phyloP scores from a whole-genome alignment of 2,113 vertebrate genomes.

The Neofelis nebulosa region DNA sequence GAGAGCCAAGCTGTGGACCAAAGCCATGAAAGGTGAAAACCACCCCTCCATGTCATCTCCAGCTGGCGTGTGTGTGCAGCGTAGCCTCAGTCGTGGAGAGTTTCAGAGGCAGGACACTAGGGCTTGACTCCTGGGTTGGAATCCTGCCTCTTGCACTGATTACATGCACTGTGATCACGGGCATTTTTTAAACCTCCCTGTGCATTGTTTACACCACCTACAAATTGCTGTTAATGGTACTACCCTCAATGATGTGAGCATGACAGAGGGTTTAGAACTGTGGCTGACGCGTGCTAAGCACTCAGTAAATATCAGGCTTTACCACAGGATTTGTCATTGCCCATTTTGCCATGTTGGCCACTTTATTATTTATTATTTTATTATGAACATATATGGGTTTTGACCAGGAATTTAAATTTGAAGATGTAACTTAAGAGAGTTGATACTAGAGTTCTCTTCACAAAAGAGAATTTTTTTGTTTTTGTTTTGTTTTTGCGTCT shows the following conservation, averaged over 20 bases:
- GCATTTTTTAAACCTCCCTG: background rate
- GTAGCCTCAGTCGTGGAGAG: background rate
- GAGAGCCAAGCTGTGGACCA: background rate
- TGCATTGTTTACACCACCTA: background rate
- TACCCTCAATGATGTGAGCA: background rate
- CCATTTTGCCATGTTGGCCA: background rate
- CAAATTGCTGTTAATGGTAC: background rate
- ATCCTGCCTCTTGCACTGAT: background rate
- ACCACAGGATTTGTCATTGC: background rate
- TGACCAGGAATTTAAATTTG: background rate
- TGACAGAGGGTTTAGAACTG: background rate
- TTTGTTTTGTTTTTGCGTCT: background rate
- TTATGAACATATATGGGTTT: background rate
- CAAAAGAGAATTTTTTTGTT: background rate
- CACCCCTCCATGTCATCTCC: background rate
- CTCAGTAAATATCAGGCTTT: background rate
- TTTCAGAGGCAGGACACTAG: background rate
- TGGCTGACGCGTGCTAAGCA: background rate
- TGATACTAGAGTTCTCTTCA: background rate
- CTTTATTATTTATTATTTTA: background rate
- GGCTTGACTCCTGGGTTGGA: background rate
- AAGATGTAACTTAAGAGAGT: background rate
- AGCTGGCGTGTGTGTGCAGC: rapidly evolving
- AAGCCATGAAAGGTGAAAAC: background rate
- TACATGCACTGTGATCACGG: background rate